Evolutionary conservation across 1,140 invertebrate genomes (phyloP).

Genomic region (Hormaphis cornu): DNA sequence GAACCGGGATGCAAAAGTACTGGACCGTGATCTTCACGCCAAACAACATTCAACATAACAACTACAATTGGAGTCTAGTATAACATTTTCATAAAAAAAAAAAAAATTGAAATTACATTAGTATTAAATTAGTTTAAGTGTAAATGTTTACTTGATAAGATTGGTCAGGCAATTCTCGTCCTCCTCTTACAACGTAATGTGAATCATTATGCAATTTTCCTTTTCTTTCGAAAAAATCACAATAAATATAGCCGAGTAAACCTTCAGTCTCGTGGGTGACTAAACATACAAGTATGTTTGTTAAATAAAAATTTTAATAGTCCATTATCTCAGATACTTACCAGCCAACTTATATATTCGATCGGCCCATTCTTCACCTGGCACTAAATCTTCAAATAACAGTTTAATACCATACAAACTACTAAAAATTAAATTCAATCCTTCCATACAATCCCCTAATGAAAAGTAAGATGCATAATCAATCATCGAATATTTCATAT

Average conservation of each 20-base stretch:
- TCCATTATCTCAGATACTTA: conserved; percentile 36
- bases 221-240: conserved; percentile 85
- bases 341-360: conserved; percentile 82
- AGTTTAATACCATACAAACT: conserved; percentile 71
- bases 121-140: background rate
- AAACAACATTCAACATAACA: conserved; percentile 77
- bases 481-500: conserved; percentile 53
- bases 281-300: conserved; percentile 29
- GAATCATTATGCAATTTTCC: conserved; percentile 95
- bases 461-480: conserved; percentile 87
- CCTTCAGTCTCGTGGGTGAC: conserved; percentile 66
- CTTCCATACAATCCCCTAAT: conserved; percentile 90
- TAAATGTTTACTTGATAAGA: conserved; percentile 58
- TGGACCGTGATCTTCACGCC: conserved; percentile 62
- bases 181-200: conserved; percentile 95
- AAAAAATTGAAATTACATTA: conserved; percentile 11
- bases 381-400: conserved; percentile 55
- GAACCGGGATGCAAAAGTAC: conserved; percentile 70
- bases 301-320: background rate
- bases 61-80: conserved; percentile 82
- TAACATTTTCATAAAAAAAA: conserved; percentile 16
- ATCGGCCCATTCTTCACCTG: conserved; percentile 73
- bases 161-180: conserved; percentile 68
- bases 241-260: conserved; percentile 88
- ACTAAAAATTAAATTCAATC: conserved; percentile 74